Base-by-base conservation (phyloP, 2,113 vertebrate genomes). In the Menura novaehollandiae region DNA sequence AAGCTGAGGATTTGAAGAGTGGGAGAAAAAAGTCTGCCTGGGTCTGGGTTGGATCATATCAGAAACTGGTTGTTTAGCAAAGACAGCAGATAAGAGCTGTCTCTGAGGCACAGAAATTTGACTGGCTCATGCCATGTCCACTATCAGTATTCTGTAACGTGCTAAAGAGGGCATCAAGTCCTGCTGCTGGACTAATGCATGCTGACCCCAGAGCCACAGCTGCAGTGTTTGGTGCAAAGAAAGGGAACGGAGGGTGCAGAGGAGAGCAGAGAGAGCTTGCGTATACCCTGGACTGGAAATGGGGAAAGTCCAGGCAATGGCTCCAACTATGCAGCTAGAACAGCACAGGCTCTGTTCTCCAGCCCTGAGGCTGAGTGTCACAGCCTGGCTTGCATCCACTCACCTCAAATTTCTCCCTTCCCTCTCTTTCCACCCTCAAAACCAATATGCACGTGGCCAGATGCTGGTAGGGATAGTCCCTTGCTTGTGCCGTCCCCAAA, bases 101-200 rank as follows among this genome's bases (percentile, higher is more conserved):
- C 58, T 91, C 68, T 60, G 52, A 63, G n/a, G 30, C 66, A 51
- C 0, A 47, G 39, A 72, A 52, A 79, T 83, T 16, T 43, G 49
- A 17, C 68, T 73, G 55, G 21, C 11, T 91, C 15, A 1, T 60
- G 60, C 69, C 21, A 59, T 68, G 82, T 72, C 49, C 33, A 32
- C 8, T 33, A 27, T 39, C 33, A 68, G 1, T 75, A n/a, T 59
- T 39, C 33, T 47, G 39, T n/a, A 66, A 51, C 0, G 0, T 53
- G 26, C 18, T 91, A 69, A 77, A 41, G 35, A 73, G 77, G 26
- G 8, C 59, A 67, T 23, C 7, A 26, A 58, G 20, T 53, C 32
- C n/a, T 3, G 3, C 64, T 89, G 49, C 27, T 74, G 51, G 32
- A 53, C 30, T 35, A 72, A 85, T 47, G 3, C 32, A 22, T 27